Evolutionary conservation across 2,113 vertebrate genomes (phyloP).

Genomic region (Caranx melampygus): DNA sequence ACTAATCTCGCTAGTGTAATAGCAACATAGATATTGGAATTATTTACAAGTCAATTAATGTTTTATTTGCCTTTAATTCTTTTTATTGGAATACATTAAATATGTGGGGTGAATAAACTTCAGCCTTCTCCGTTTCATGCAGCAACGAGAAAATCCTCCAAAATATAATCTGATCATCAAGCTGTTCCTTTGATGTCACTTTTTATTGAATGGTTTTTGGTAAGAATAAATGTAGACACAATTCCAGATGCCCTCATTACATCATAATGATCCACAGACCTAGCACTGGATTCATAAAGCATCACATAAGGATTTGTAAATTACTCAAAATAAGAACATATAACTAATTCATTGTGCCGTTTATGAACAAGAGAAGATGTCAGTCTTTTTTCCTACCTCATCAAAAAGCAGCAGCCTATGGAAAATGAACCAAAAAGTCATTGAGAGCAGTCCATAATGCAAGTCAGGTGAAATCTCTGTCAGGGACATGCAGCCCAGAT

Average conservation of each 20-base stretch:
- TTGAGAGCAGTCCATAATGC: too few species aligned
- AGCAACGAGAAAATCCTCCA: background rate
- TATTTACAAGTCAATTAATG: conserved; percentile 32
- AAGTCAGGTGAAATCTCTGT: background rate
- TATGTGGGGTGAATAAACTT: background rate
- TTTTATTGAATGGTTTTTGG: background rate
- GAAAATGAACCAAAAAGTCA: too few species aligned
- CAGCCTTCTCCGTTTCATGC: background rate
- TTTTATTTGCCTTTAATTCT: background rate
- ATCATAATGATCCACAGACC: background rate
- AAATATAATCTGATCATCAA: background rate
- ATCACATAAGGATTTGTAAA: background rate
- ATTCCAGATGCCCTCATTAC: background rate
- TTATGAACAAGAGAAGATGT: background rate
- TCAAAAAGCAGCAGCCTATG: background rate
- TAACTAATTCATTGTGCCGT: background rate
- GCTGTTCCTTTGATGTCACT: background rate
- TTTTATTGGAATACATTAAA: conserved; percentile 3
- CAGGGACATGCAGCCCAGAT: background rate
- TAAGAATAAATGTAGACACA: background rate
- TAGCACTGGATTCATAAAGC: background rate
- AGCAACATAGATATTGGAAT: conserved; percentile 12
- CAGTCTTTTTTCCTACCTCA: background rate
- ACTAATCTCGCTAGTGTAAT: conserved; percentile 2
- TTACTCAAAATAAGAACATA: background rate